A percentile compares a stretch with the other conserved stretches of the same genome.
Conservation (phyloP, 2,888 invertebrate species). For the Stenodera caucasica region DNA sequence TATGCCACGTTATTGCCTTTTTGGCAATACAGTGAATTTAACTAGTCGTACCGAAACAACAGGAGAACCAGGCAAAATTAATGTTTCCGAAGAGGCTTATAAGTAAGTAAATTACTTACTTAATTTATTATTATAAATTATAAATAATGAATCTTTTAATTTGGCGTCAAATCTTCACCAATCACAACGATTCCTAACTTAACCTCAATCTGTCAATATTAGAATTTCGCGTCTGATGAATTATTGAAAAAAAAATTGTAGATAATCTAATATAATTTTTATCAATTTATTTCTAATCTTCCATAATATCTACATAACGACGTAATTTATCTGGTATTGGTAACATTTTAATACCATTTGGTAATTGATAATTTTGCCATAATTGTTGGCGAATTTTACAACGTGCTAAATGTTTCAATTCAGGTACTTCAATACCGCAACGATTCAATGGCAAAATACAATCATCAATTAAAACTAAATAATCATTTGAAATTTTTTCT, state of each 20-base stretch:
- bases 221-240: too few relatives aligned
- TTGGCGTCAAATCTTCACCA: too few relatives aligned
- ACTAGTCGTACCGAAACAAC: slow-evolving; percentile 94
- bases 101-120: slow-evolving; percentile 64
- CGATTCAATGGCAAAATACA: slow-evolving; percentile 64
- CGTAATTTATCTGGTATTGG: slow-evolving; percentile 68
- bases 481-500: slow-evolving; percentile 44
- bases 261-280: too few relatives aligned
- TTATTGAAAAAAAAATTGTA: too few relatives aligned
- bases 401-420: slow-evolving; percentile 75
- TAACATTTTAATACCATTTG: slow-evolving; percentile 71
- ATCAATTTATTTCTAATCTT: slow-evolving; percentile 67
- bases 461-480: slow-evolving; percentile 60
- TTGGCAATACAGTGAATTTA: slow-evolving; percentile 92
- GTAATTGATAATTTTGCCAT: slow-evolving; percentile 71
- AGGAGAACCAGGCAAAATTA: slow-evolving; percentile 83
- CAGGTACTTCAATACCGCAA: slow-evolving; percentile 66
- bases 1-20: slow-evolving; percentile 91
- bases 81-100: slow-evolving; percentile 90
- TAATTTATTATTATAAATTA: too few relatives aligned
- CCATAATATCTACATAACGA: slow-evolving; percentile 73
- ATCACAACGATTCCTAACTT: too few relatives aligned
- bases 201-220: too few relatives aligned
- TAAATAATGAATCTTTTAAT: too few relatives aligned
- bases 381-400: slow-evolving; percentile 69